Conservation (phyloP, 1,140 invertebrate genomes). For the Drosophila kurseongensis region DNA sequence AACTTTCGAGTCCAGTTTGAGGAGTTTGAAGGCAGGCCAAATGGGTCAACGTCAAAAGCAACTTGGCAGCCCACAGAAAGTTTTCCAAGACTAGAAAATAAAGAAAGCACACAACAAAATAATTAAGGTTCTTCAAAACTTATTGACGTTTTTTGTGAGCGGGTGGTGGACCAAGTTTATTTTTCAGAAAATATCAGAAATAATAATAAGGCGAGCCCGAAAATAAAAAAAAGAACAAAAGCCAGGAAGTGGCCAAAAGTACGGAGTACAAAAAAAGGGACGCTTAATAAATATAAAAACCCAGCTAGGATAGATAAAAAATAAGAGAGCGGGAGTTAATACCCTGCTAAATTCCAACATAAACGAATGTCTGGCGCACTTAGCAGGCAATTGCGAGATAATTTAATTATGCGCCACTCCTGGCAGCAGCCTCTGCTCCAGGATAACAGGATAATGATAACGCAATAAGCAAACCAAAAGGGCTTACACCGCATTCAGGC, state of each 20-base stretch:
- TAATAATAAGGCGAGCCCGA: constrained; percentile 67
- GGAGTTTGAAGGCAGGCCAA: constrained; percentile 45
- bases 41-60: constrained; percentile 59
- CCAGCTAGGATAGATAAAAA: constrained; percentile 22
- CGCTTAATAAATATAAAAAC: constrained; percentile 69
- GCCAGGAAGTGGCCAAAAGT: constrained; percentile 53
- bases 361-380: constrained; percentile 72
- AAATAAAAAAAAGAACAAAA: constrained; percentile 49
- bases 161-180: constrained; percentile 26
- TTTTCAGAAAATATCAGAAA: constrained; percentile 55
- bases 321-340: constrained; percentile 27
- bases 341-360: constrained; percentile 59
- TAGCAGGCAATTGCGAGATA: constrained; percentile 80
- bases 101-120: constrained; percentile 54
- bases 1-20: constrained; percentile 33
- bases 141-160: constrained; percentile 61
- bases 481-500: constrained; percentile 42
- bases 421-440: constrained; percentile 25
- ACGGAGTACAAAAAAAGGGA: constrained; percentile 42
- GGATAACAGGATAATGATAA: constrained; percentile 81
- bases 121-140: constrained; percentile 74
- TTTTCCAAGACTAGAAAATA: constrained; percentile 30
- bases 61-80: constrained; percentile 39
- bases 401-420: constrained; percentile 72
- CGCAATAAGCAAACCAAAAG: constrained; percentile 72